phyloP scores from a whole-genome alignment of 1,140 invertebrate genomes.

The Ladona fulva region DNA sequence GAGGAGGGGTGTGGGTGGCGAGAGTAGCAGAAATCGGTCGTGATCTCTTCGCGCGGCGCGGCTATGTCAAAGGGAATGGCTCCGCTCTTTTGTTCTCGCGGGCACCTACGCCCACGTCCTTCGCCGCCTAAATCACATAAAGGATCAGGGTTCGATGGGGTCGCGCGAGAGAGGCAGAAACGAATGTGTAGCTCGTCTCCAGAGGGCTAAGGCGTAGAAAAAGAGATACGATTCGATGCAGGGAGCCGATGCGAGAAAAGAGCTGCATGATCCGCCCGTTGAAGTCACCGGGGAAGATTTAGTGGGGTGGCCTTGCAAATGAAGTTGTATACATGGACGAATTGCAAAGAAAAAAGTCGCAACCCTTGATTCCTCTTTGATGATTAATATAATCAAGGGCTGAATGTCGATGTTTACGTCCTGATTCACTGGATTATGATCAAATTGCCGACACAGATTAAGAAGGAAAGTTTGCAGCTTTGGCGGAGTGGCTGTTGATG shows the following conservation, averaged over 20 bases:
- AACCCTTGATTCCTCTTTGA: not conserved
- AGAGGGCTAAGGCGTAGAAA: not conserved
- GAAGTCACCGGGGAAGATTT: not conserved
- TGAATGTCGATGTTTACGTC: too few species aligned
- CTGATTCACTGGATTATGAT: too few species aligned
- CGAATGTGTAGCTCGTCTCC: not conserved
- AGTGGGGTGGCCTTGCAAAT: not conserved
- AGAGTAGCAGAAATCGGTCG: not conserved
- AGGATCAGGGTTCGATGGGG: not conserved
- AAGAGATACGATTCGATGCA: not conserved
- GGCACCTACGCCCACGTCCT: not conserved
- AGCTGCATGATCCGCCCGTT: not conserved
- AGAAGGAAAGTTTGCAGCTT: too few species aligned
- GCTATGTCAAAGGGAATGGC: not conserved
- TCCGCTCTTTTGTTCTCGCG: not conserved
- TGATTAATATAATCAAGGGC: constrained; percentile 4
- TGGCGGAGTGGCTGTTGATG: too few species aligned
- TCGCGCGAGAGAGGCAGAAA: not conserved
- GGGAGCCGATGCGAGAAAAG: not conserved
- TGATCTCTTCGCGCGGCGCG: not conserved
- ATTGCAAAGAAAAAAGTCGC: not conserved
- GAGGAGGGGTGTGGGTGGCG: not conserved
- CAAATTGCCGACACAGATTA: too few species aligned
- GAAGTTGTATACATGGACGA: not conserved
- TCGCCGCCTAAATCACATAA: not conserved